Evolutionary conservation across 37 sponge, comb jelly and placozoan species (phyloP), one percentile per base, ranked within the genome.

Genomic region (Halisarca cf. caerulea): DNA sequence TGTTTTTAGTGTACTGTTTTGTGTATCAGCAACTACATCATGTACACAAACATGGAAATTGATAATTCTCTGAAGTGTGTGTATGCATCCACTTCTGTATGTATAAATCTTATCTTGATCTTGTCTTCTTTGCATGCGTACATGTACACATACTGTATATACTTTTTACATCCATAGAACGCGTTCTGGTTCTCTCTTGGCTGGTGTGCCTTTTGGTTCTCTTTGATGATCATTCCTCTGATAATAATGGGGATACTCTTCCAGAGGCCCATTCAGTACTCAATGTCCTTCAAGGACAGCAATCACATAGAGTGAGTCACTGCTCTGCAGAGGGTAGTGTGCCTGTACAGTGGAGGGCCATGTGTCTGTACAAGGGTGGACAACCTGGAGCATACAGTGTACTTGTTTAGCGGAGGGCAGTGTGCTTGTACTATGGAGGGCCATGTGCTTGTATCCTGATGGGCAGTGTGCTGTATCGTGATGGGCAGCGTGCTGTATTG

Each of bases 141-240:
- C 6, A 11, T 14, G 51, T 47, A 37, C 37, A 24, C 45, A 25
- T 0, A 23, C 21, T 2, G 24, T 41, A 36, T 3, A 21, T 43
- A 1, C 6, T 18, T 74, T 0, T 8, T 40, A n/a, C 2, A 21
- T 1, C 77, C 45, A 24, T 37, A 74, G 77, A 74, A 74, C 41
- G 77, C 45, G 9, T 74, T 40, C 77, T 74, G 77, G 77, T 74
- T 40, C 45, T 40, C 77, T 23, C 45, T 40, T 37, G 77, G 77
- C 0, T 74, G 77, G 77, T 41, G 77, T 74, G 43, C 23, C 2
- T 40, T 74, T 25, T 74, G 77, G 77, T 24, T 74, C 6, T 32
- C 24, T 25, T 37, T 38, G 44, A 33, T 74, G 14, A 36, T 74
- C 77, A 74, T 74, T 20, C 77, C 77, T 44, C 24, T 74, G 9